Base-by-base conservation (phyloP, 2,797 vertebrate genomes). In the Graptemys geographica region DNA sequence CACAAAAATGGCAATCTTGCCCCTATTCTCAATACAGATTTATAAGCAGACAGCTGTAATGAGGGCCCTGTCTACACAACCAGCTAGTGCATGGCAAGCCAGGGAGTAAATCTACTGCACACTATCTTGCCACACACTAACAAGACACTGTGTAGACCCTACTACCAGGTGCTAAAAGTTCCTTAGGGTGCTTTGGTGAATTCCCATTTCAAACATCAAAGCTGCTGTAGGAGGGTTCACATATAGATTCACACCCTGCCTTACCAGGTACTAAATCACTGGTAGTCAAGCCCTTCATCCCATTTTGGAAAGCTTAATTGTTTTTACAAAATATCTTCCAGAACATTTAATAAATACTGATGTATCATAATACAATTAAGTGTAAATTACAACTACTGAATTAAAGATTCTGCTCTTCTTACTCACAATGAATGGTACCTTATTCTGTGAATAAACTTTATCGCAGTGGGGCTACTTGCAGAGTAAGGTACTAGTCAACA, bases 281-380 rank as follows among this genome's bases (percentile, higher is more conserved):
- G 3, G 19, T 41, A 41, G 69, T 72, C n/a, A 72, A 72, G 69
- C 69, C 69, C 69, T 92, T 62, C 80, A 86, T 65, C 31, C 84
- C 72, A 79, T 37, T 49, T 37, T 53, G 76, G 93, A 95, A 87
- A 94, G 85, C 2, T 69, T 62, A n/a, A 41, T 1, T 0, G 86
- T 90, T 94, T 76, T 79, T 93, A 72, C 81, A 86, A 91, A 89
- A 47, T 86, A 53, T 82, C 37, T 44, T 91, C 81, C 76, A 83
- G 76, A 91, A 89, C 53, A 51, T 72, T 87, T 81, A 86, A 56
- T 62, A 57, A 57, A 41, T 79, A 52, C 69, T 89, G 65, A 89
- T 1, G 21, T 79, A 74, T 21, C n/a, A 13, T 56, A 12, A 86
- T 19, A 79, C 41, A 85, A 92, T 81, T 51, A 85, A 11, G 37